Percentiles rank a stretch among this genome's conserved stretches.
These are phyloP conservation scores for Tiliqua scincoides DNA, from an alignment of 2,113 vertebrate genomes.

Conservation along the genomic window DNA sequence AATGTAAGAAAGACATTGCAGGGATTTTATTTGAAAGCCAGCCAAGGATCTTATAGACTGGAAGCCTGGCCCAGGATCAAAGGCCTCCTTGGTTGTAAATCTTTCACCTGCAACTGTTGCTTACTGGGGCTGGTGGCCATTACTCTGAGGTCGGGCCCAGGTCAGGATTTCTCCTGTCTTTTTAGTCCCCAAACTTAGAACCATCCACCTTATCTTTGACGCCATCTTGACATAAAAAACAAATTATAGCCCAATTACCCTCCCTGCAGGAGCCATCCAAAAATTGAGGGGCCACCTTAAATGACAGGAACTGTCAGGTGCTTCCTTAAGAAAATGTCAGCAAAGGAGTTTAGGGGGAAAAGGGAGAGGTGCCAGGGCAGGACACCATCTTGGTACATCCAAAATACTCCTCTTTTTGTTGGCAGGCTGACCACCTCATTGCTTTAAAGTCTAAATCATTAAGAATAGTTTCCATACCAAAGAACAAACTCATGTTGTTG, in stretches of 20 bases:
- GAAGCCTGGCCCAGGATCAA: slow-evolving; percentile 66
- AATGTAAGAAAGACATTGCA: slow-evolving; percentile 40
- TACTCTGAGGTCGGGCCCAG: slow-evolving; percentile 68
- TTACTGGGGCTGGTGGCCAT: slow-evolving; percentile 66
- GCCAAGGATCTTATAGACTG: slow-evolving; percentile 43
- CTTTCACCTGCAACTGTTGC: slow-evolving; percentile 70
- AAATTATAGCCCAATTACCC: slow-evolving; percentile 73
- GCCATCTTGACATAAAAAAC: slow-evolving; percentile 77
- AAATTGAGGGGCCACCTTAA: slow-evolving; percentile 57
- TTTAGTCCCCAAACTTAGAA: slow-evolving; percentile 68
- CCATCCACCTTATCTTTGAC: slow-evolving; percentile 75
- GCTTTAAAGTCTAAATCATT: neutral
- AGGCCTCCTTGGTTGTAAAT: slow-evolving; percentile 69
- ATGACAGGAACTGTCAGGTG: slow-evolving; percentile 33
- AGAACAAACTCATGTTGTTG: neutral
- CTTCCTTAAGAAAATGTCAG: slow-evolving; percentile 56
- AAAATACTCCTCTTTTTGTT: neutral
- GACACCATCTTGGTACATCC: neutral
- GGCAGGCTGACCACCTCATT: neutral
- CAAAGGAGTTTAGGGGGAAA: neutral
- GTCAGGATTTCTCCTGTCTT: slow-evolving; percentile 76
- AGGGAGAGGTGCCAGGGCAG: neutral
- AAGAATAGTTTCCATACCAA: neutral
- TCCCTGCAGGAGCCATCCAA: slow-evolving; percentile 1
- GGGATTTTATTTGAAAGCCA: slow-evolving; percentile 42